Evolutionary conservation across 2,113 vertebrate genomes (phyloP).

Genomic region (Equus przewalskii): DNA sequence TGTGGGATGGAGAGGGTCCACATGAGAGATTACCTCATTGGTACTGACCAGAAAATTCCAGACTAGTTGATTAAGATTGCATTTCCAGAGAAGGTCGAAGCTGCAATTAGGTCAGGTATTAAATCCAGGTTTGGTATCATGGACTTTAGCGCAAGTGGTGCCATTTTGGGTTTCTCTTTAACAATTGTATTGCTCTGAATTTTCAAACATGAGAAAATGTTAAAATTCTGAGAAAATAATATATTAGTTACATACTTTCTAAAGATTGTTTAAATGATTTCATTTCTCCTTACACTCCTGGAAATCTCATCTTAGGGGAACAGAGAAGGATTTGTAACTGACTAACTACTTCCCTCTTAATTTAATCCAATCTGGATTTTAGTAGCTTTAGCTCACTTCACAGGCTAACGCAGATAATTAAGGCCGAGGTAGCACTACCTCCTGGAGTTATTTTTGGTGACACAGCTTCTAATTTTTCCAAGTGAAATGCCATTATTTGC

Average conservation of each 20-base stretch:
- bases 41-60: too few species aligned
- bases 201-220: not conserved
- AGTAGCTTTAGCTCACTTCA: not conserved
- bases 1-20: too few species aligned
- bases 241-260: not conserved
- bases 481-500: not conserved
- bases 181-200: not conserved
- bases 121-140: too few species aligned
- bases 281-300: not conserved
- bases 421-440: not conserved
- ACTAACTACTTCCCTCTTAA: not conserved
- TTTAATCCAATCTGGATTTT: not conserved
- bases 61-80: too few species aligned
- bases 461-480: not conserved
- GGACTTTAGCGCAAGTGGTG: too few species aligned
- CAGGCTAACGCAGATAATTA: not conserved
- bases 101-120: too few species aligned
- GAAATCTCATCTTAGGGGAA: not conserved
- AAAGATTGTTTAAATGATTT: not conserved
- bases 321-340: not conserved
- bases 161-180: too few species aligned
- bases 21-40: too few species aligned
- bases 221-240: conserved; percentile 14
- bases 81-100: too few species aligned
- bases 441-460: not conserved